Evolutionary conservation across 1,140 invertebrate genomes (phyloP).

Genomic region (Triops cancriformis): DNA sequence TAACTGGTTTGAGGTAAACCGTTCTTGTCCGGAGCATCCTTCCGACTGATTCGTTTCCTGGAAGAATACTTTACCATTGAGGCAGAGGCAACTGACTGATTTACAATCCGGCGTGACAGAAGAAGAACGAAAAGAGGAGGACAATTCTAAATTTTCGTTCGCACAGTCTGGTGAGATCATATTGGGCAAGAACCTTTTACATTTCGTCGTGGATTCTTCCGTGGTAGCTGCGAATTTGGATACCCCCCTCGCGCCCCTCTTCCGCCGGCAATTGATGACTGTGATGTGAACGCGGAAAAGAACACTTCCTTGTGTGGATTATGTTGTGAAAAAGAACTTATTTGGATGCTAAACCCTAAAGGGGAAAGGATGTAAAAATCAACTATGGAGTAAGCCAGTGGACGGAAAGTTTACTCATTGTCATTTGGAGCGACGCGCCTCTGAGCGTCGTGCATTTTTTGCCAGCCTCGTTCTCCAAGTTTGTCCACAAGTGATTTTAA

Average conservation of each 20-base stretch:
- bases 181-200: neutral
- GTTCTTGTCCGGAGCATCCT: constrained; percentile 92
- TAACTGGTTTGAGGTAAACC: constrained; percentile 94
- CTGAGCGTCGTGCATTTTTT: neutral
- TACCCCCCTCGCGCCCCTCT: neutral
- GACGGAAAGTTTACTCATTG: neutral
- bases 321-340: neutral
- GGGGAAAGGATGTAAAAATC: neutral
- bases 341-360: neutral
- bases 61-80: neutral
- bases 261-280: neutral
- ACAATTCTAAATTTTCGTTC: neutral
- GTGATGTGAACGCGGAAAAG: neutral
- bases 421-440: neutral
- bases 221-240: neutral
- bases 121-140: neutral
- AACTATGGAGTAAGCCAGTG: neutral
- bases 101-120: neutral
- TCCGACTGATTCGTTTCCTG: constrained; percentile 52
- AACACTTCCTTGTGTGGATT: neutral
- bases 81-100: neutral
- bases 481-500: neutral
- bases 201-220: neutral
- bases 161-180: neutral
- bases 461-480: neutral